phyloP scores from a whole-genome alignment of 2,797 vertebrate genomes.

The Monodelphis domestica region DNA sequence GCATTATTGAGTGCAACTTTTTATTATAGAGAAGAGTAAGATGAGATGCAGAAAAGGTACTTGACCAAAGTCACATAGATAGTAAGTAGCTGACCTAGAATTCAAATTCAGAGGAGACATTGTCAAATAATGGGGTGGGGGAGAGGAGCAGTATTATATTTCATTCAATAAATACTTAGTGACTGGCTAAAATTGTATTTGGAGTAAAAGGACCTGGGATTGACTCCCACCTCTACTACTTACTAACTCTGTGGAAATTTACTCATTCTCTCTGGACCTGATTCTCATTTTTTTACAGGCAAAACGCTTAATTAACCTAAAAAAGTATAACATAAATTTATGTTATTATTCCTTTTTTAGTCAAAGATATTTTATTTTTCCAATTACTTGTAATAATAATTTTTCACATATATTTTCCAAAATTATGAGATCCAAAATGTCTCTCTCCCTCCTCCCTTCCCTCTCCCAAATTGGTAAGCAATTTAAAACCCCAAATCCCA shows the following conservation, averaged over 20 bases:
- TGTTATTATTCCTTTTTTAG: too few species aligned
- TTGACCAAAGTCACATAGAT: too few species aligned
- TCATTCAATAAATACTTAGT: not conserved
- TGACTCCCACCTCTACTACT: not conserved
- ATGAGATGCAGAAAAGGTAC: not conserved
- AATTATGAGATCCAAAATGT: too few species aligned
- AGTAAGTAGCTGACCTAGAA: not conserved
- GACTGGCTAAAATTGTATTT: not conserved
- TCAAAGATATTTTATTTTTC: too few species aligned
- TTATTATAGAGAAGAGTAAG: not conserved
- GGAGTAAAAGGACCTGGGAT: not conserved
- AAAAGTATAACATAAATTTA: too few species aligned
- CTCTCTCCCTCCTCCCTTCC: too few species aligned
- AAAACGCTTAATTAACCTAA: too few species aligned
- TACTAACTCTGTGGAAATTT: not conserved
- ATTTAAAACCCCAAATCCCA: too few species aligned
- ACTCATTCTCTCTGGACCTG: not conserved
- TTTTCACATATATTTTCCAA: too few species aligned
- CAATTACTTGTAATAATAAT: too few species aligned
- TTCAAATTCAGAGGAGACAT: not conserved
- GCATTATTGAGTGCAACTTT: not conserved
- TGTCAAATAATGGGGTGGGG: not conserved
- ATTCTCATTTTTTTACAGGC: not conserved
- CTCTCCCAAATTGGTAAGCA: too few species aligned
- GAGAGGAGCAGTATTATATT: not conserved